A percentile compares a stretch with the other conserved stretches of the same genome.
These are phyloP conservation scores for Caradrina kadenii DNA, from an alignment of 2,888 invertebrate species.

Conservation along the genomic window DNA sequence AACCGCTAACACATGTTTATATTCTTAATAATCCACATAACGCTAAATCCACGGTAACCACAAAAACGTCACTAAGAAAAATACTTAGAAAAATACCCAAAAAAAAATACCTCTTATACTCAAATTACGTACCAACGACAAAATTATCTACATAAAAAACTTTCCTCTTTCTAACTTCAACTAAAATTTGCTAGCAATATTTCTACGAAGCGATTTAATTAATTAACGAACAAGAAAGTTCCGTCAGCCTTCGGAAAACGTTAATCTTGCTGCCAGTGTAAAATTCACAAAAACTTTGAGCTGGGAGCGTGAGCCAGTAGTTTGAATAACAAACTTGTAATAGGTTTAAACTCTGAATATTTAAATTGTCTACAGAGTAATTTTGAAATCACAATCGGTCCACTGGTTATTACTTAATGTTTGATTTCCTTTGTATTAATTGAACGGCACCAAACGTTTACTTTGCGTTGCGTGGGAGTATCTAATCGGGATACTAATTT, in stretches of 20 bases:
- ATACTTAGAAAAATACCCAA: background rate
- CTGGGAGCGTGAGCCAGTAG: constrained; percentile 70
- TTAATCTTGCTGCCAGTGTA: constrained; percentile 79
- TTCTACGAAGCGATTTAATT: constrained; percentile 75
- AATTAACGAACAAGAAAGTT: constrained; percentile 80
- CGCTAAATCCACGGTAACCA: background rate
- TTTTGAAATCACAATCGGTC: constrained; percentile 65
- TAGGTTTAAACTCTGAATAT: constrained; percentile 83
- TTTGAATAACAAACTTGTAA: constrained; percentile 81
- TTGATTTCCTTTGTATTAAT: constrained; percentile 66
- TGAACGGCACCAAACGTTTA: constrained; percentile 59
- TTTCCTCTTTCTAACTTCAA: constrained; percentile 51
- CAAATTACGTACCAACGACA: constrained; percentile 37
- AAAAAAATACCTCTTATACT: constrained; percentile 18
- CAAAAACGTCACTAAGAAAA: constrained; percentile 7
- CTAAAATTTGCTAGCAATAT: constrained; percentile 65
- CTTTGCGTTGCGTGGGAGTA: constrained; percentile 48
- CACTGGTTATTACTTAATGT: constrained; percentile 57
- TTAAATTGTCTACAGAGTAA: constrained; percentile 71
- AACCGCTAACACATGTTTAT: constrained; percentile 11
- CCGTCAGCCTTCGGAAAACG: constrained; percentile 70
- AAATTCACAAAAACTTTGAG: constrained; percentile 88
- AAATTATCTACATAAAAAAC: constrained; percentile 44
- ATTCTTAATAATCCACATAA: constrained; percentile 19
- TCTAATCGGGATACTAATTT: constrained; percentile 61